phyloP scores from a whole-genome alignment of 2,888 invertebrate genomes.

The Tenthredo mesomela region DNA sequence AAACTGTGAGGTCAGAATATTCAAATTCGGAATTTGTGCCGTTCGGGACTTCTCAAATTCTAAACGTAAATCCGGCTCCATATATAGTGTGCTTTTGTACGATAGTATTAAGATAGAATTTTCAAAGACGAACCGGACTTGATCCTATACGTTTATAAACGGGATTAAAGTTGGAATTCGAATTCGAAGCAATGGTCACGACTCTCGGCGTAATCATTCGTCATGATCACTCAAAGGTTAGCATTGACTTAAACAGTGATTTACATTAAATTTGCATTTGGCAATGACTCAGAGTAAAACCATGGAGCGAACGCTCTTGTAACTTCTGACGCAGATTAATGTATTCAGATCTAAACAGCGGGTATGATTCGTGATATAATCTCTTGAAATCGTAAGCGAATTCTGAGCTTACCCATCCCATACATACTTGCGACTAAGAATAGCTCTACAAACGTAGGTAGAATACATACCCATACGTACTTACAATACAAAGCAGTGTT shows the following conservation, averaged over 20 bases:
- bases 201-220: slow-evolving; percentile 19
- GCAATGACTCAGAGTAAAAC: slow-evolving; percentile 58
- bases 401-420: slow-evolving; percentile 24
- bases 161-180: slow-evolving; percentile 29
- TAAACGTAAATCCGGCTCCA: background rate
- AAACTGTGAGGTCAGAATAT: too few species aligned
- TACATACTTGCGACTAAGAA: background rate
- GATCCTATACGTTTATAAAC: background rate
- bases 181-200: slow-evolving; percentile 31
- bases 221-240: slow-evolving; percentile 42
- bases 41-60: too few species aligned
- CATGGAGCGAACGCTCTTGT: slow-evolving; percentile 35
- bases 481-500: background rate
- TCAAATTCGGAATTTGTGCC: too few species aligned
- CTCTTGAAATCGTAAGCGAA: slow-evolving; percentile 41
- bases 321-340: slow-evolving; percentile 45
- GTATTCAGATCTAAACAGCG: slow-evolving; percentile 30
- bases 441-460: slow-evolving; percentile 10
- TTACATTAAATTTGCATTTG: slow-evolving; percentile 69
- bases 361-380: slow-evolving; percentile 43
- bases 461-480: background rate
- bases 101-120: background rate
- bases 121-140: background rate
- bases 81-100: background rate
- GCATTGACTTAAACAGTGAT: slow-evolving; percentile 55